Evolutionary conservation across 2,888 invertebrate genomes (phyloP).

Genomic region (Euzetes globulus): DNA sequence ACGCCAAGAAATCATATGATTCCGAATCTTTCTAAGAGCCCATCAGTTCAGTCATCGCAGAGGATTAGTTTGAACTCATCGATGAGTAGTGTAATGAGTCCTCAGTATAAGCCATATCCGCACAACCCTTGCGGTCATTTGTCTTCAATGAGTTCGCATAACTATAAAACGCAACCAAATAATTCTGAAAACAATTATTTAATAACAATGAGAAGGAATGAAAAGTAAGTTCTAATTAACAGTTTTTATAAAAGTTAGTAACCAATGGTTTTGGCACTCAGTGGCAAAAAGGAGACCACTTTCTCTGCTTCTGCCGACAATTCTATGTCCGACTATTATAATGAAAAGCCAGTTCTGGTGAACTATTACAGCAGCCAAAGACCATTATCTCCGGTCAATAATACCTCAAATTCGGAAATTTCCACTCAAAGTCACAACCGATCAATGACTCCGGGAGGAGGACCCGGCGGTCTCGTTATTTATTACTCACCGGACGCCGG

Average conservation of each 20-base stretch:
- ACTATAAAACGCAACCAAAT: not conserved
- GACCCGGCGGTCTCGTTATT: constrained; percentile 35
- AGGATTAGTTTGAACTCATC: constrained; percentile 35
- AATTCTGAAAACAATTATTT: constrained; percentile 1
- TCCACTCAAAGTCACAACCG: constrained; percentile 26
- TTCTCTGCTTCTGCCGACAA: constrained; percentile 19
- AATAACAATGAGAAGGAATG: constrained; percentile 30
- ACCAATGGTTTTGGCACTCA: not conserved
- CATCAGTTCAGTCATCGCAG: constrained; percentile 35
- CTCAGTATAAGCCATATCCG: constrained; percentile 38
- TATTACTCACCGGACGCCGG: constrained; percentile 37
- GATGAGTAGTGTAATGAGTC: constrained; percentile 34
- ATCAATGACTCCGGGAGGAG: constrained; percentile 19
- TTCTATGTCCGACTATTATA: not conserved
- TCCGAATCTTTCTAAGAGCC: constrained; percentile 31
- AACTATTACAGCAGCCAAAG: constrained; percentile 12
- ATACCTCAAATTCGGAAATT: constrained; percentile 33
- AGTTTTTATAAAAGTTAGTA: too few relatives aligned
- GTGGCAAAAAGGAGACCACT: constrained; percentile 35
- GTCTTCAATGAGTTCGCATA: not conserved
- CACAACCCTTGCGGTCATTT: not conserved
- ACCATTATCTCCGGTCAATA: constrained; percentile 33
- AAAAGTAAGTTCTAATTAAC: constrained; percentile 26
- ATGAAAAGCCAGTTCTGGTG: not conserved
- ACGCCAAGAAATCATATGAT: constrained; percentile 38